These are phyloP conservation scores for Halocynthia roretzi DNA, from an alignment of 23 tunicate genomes.

Conservation along the genomic window DNA sequence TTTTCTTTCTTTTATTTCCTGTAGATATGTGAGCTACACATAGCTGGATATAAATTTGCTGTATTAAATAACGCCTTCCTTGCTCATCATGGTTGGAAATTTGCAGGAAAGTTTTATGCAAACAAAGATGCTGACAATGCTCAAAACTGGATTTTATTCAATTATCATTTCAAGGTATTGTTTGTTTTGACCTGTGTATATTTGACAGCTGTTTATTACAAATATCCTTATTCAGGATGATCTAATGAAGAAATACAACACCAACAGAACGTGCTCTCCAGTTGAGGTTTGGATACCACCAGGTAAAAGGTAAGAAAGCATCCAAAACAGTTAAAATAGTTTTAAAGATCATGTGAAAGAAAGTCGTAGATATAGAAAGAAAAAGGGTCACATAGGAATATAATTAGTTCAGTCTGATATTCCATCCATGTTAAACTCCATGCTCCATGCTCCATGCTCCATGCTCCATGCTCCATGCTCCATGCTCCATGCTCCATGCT, in stretches of 20 bases:
- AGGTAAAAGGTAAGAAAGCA: conserved; percentile 32
- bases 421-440: too few species aligned
- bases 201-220: not conserved
- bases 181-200: not conserved
- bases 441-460: too few species aligned
- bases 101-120: conserved; percentile 79
- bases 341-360: too few species aligned
- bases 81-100: conserved; percentile 94
- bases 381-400: too few species aligned
- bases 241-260: conserved; percentile 67
- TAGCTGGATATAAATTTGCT: conserved; percentile 90
- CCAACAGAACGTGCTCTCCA: conserved; percentile 88
- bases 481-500: too few species aligned
- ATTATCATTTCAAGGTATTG: conserved; percentile 92
- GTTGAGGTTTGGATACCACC: conserved; percentile 41
- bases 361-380: too few species aligned
- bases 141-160: conserved; percentile 97
- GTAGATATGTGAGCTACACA: conserved; percentile 97
- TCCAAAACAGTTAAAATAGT: not conserved
- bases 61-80: conserved; percentile 92
- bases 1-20: not conserved
- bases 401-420: too few species aligned
- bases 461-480: too few species aligned
- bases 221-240: conserved; percentile 38
- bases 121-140: conserved; percentile 82